These are phyloP conservation scores for Pachymerium ferrugineum DNA, from an alignment of 2,888 invertebrate genomes.

Conservation along the genomic window DNA sequence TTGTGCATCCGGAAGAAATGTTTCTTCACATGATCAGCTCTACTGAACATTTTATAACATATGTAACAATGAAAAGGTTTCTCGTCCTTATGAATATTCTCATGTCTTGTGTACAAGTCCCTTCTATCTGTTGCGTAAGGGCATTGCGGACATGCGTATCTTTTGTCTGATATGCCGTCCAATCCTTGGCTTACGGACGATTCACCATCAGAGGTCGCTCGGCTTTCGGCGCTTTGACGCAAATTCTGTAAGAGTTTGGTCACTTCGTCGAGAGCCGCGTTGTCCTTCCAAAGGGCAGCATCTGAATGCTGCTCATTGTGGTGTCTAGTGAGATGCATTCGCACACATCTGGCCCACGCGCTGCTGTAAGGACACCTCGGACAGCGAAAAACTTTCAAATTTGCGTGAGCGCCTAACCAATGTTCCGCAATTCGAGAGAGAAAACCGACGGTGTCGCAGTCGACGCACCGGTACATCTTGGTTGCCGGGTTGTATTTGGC, in stretches of 20 bases:
- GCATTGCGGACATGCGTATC: constrained; percentile 80
- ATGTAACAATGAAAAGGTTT: constrained; percentile 91
- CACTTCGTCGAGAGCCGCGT: constrained; percentile 67
- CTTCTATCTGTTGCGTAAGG: constrained; percentile 86
- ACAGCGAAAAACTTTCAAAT: constrained; percentile 59
- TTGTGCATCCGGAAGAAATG: constrained; percentile 88
- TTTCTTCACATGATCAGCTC: constrained; percentile 91
- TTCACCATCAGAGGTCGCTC: constrained; percentile 56
- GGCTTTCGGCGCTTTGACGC: constrained; percentile 57
- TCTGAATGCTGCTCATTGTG: constrained; percentile 60
- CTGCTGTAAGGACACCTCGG: constrained; percentile 67
- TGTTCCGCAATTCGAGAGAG: constrained; percentile 68
- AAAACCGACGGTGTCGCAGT: constrained; percentile 66
- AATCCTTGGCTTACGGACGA: constrained; percentile 35
- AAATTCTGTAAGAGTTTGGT: constrained; percentile 64
- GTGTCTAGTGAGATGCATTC: constrained; percentile 65
- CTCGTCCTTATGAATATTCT: constrained; percentile 88
- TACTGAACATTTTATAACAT: constrained; percentile 85
- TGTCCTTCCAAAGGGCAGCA: constrained; percentile 56
- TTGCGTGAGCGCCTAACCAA: constrained; percentile 69
- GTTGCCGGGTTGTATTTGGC: constrained; percentile 72
- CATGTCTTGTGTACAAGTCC: constrained; percentile 84
- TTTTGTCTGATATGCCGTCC: constrained; percentile 43
- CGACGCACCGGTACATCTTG: constrained; percentile 67
- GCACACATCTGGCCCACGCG: constrained; percentile 68